phyloP scores from a whole-genome alignment of 2,797 vertebrate genomes.

The Lophura swinhoii region DNA sequence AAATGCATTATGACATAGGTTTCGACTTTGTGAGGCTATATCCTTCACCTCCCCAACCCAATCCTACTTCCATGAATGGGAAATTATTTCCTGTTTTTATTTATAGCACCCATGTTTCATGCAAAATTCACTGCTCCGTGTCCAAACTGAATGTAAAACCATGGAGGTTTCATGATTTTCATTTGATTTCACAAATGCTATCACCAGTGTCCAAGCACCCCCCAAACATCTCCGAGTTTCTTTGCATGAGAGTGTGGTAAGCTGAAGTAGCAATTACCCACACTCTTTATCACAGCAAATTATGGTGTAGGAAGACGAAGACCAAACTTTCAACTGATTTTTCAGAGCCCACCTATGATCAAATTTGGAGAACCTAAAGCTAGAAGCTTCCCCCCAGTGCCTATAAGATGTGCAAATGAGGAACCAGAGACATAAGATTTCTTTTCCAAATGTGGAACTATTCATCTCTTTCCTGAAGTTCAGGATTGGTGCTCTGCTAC shows the following conservation, averaged over 20 bases:
- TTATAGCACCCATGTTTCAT: background rate
- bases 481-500: background rate
- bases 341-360: background rate
- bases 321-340: background rate
- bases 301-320: background rate
- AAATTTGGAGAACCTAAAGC: background rate
- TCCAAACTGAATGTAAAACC: background rate
- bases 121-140: background rate
- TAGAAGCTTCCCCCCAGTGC: background rate
- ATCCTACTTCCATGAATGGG: background rate
- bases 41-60: background rate
- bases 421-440: background rate
- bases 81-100: background rate
- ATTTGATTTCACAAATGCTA: accelerated
- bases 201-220: background rate
- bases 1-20: conserved; percentile 45
- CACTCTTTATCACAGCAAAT: background rate
- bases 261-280: background rate
- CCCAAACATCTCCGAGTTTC: background rate
- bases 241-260: accelerated
- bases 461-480: background rate
- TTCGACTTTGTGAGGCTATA: background rate
- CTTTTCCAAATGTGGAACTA: background rate
- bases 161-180: background rate
- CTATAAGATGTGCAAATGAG: background rate